Evolutionary conservation across 2,888 invertebrate species (phyloP), one percentile per base, ranked within the genome.

Genomic region (Tiliacea citrago): DNA sequence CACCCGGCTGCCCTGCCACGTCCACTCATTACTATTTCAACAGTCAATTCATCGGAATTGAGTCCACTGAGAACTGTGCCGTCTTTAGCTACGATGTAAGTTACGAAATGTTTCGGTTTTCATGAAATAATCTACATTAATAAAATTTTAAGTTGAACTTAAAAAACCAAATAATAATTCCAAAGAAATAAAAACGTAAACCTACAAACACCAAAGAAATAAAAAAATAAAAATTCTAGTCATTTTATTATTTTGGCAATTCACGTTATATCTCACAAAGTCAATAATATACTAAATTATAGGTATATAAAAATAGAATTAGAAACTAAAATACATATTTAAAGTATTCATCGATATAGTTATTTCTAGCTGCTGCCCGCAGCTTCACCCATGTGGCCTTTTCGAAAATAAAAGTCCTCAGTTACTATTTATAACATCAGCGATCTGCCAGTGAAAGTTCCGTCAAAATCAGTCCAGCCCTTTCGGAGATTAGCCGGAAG

Each of bases 21-120:
- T 82, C 76, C 70, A 85, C 93, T 94, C 93, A 95, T 96, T 92
- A 93, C 91, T 93, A 89, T 95, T 96, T 95, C 95, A 96, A 68
- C 69, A 75, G 83, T 24, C 58, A 45, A 21, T 90, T 90, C 90
- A 89, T 88, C 77, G 90, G 91, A 90, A 93, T 92, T 91, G 89
- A 86, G 77, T 72, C 35, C 71, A 67, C 81, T 74, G 69, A 61
- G 84, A 90, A 89, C 80, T 90, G 81, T 89, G 87, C 76, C 89
- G 63, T 71, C 47, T 77, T 53, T 29, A 62, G 29, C 9, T 60
- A 45, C n/a, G 21, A 21, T 55, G 45, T 68, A 73, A 49, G 7
- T 51, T n/a, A 29, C 8, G 5, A 51, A n/a, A 47, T 12, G 13
- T 53, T 47, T 8, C 16, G 2, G 16, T 24, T 9, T 29, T 18